Base-by-base conservation (phyloP, 1,140 invertebrate species). In the Drosophila nebulosa region DNA sequence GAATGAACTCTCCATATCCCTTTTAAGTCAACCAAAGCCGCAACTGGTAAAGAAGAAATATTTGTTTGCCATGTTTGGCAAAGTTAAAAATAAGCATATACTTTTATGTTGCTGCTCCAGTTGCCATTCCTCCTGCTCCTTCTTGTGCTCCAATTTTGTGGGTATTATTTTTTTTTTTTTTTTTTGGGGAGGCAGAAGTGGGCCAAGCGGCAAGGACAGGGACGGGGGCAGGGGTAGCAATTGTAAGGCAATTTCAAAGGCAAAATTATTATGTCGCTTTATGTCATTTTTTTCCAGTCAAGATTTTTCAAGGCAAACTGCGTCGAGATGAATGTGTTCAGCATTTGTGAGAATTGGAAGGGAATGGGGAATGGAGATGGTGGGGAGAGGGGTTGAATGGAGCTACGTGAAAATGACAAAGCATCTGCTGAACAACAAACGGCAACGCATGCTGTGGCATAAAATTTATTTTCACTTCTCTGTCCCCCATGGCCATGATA, bases 231-330 rank as follows among this genome's bases (percentile, higher is more conserved):
- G 78, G 69, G 78, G 64, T 77, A 86, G 74, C 83, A 86, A 86
- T 86, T 86, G 83, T 81, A 86, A 81, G 81, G 83, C 83, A 86
- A 86, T 86, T 86, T 86, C 81, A 86, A 86, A 86, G 78, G 67
- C 83, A 71, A 86, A 86, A 86, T 86, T 86, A 86, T 86, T 86
- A 86, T 86, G 83, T 86, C 81, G 81, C 81, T 86, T 86, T 86
- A 81, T 88, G 83, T 86, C 83, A 86, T 81, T 78, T 86, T 81
- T 79, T 83, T 69, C 46, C 55, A 74, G 58, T 59, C 72, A 69
- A 75, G 72, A 64, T 75, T 69, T 56, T 62, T 51, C 60, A 58
- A 65, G 63, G 55, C 61, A 69, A 74, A 63, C 64, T 63, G 63
- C 59, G 55, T 26, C 39, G 39, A 83, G 79, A 79, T 79, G 66